Base-by-base conservation (phyloP, 2,113 vertebrate species). In the Actenoides hombroni region DNA sequence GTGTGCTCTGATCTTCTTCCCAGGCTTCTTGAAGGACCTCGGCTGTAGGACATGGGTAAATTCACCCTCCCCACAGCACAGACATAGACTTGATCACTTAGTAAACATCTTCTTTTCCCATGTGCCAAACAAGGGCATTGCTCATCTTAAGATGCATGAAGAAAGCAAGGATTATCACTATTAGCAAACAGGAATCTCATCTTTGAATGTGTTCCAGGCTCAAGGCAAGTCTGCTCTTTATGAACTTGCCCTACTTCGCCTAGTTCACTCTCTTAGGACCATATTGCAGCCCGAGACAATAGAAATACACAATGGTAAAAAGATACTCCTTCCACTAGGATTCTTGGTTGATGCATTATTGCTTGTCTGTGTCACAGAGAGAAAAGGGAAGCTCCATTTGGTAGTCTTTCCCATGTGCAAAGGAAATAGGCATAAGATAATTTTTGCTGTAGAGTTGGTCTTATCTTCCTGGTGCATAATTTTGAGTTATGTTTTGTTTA, bases 1-100 rank as follows among this genome's bases (percentile, higher is more conserved):
- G 0, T 8, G 8, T 16, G 19, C 31, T 85, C 61, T 64, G 42
- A 42, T 15, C 19, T 44, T 49, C 21, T 16, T 44, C 6, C 46
- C 29, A 60, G 65, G 51, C 61, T 68, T 37, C 26, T 14, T 3
- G 8, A 13, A 21, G 29, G 3, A 20, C 18, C 42, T 9, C 0
- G 3, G 18, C 42, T n/a, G 18, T 26, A 39, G 11, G 19, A 80
- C 56, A n/a, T 0, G 0, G 7, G 4, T 54, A 13, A 28, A 23
- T 84, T 75, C 5, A 3, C 20, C 26, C 11, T 59, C 42, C 33
- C 11, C 12, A 15, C 11, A 24, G 16, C 8, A 70, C 0, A 51
- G 48, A 37, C 37, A 51, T 31, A 51, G 26, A 7, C 21, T 33
- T 4, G 3, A 17, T 51, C 44, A 24, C 24, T 42, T 49, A 33